Conservation (phyloP, 2,113 vertebrate genomes). For the Ginglymostoma cirratum region DNA sequence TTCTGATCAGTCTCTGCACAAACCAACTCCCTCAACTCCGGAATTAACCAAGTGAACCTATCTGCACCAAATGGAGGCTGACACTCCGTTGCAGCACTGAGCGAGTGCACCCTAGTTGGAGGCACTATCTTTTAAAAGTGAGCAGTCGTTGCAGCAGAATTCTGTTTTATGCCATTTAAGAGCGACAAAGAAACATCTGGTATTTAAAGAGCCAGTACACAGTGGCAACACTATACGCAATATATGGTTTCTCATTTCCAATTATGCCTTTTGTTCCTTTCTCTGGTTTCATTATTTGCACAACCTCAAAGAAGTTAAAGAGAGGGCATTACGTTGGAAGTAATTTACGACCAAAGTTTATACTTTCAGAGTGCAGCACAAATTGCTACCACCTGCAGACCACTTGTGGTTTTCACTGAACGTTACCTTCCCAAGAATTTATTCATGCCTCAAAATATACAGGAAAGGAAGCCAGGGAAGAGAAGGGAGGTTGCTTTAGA, state of each 20-base stretch:
- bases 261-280: neutral
- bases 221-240: neutral
- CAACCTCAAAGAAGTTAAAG: neutral
- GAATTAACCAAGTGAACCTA: too few relatives aligned
- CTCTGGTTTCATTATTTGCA: conserved; percentile 8
- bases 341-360: neutral
- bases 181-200: neutral
- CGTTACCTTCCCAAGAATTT: neutral
- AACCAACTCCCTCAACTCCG: too few relatives aligned
- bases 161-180: neutral
- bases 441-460: neutral
- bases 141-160: neutral
- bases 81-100: neutral
- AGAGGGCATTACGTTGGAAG: neutral
- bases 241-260: neutral
- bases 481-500: neutral
- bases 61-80: neutral
- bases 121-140: neutral
- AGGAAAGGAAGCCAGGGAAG: neutral
- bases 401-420: neutral
- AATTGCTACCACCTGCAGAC: conserved; percentile 8
- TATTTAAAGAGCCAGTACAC: neutral
- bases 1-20: too few relatives aligned
- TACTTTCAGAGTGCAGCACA: neutral
- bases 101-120: neutral